Conservation (phyloP, 2,113 vertebrate genomes). For the Tenrec ecaudatus region DNA sequence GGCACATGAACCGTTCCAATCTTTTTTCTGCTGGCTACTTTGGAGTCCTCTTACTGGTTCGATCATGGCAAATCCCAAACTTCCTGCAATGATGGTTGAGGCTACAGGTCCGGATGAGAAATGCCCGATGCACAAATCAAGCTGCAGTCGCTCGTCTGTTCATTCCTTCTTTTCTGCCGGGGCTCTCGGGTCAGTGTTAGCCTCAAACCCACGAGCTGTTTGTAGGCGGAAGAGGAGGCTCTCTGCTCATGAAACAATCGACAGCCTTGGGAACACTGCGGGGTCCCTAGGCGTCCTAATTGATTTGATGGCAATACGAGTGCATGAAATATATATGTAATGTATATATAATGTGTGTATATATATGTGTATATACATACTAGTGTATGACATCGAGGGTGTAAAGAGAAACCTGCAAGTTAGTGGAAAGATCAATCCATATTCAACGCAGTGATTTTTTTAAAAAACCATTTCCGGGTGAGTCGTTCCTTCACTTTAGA, state of each 20-base stretch:
- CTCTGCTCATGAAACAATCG: too few species aligned
- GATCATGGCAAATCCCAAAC: not conserved
- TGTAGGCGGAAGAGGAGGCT: too few species aligned
- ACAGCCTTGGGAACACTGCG: too few species aligned
- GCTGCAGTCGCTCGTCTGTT: not conserved
- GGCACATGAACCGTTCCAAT: not conserved
- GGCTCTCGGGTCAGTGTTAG: too few species aligned
- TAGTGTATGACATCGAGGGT: not conserved
- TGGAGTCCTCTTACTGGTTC: not conserved
- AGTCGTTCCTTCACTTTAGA: not conserved
- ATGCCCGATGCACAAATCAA: not conserved
- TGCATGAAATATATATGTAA: too few species aligned
- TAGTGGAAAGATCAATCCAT: not conserved
- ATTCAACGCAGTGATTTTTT: not conserved
- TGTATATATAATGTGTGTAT: too few species aligned
- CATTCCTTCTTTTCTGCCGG: not conserved
- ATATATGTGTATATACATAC: too few species aligned
- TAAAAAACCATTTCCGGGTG: not conserved
- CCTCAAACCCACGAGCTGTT: too few species aligned
- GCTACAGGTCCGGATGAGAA: not conserved
- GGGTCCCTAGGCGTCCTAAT: too few species aligned
- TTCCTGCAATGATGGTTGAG: conserved; percentile 10
- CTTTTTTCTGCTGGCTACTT: conserved; percentile 9
- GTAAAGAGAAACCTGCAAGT: too few species aligned
- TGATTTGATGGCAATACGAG: too few species aligned